Evolutionary conservation across 23 tunicate genomes (phyloP), one percentile per base, ranked within the genome.

Genomic region (Phallusia fumigata): DNA sequence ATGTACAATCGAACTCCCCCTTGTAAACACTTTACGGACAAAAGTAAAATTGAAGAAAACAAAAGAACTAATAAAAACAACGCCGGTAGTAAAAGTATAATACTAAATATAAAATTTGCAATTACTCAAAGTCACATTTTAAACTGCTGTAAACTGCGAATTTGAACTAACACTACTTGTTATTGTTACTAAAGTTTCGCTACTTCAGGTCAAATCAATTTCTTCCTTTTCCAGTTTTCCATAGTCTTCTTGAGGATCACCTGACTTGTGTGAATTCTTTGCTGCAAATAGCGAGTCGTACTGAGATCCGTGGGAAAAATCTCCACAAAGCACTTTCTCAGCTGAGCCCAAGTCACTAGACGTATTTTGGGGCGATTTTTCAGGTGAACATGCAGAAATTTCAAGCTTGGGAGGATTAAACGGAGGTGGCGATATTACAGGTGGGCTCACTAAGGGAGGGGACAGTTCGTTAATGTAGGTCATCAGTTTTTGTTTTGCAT

Each of bases 151-250:
- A n/a, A n/a, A n/a, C n/a, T n/a, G n/a, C n/a, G 5, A 5, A 40
- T 40, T 40, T 40, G 10, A 10, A 3, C 10, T 3, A 40, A 3
- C 10, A 3, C 47, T 5, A 40, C 8, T 40, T 40, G 5, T 40
- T 10, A 40, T 40, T 10, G 10, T 40, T 40, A 3, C 5, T 40
- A 40, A 10, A 40, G 47, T 40, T 5, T 40, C 10, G 8, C 47
- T 40, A 40, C 47, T 40, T 58, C 28, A 58, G 28, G 69, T 58
- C 69, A 58, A 24, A 58, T 58, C 69, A 13, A 58, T 58, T 58
- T 58, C 69, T 22, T 58, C 69, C 69, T 58, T 58, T 24, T 58
- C 69, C 15, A 58, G 28, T 24, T 58, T 58, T 58, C 69, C 69
- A 13, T 58, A 58, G 13, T 58, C 69, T 58, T 58, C 69, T 13